Evolutionary conservation across 2,888 invertebrate genomes (phyloP).

Genomic region (Perizoma flavofasciatum): DNA sequence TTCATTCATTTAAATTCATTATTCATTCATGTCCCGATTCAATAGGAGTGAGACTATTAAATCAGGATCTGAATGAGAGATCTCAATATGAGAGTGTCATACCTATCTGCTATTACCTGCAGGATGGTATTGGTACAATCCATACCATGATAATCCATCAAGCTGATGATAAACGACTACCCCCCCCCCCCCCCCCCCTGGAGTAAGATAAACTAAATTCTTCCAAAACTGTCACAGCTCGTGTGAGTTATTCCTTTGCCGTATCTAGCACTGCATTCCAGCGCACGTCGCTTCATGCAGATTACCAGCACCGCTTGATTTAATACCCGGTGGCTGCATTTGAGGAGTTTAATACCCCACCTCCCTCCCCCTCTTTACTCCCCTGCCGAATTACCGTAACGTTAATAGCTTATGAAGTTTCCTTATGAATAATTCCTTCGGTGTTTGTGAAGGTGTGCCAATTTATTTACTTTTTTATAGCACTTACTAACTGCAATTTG

Average conservation of each 20-base stretch:
- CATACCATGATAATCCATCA: too few species aligned
- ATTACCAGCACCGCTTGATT: conserved; percentile 49
- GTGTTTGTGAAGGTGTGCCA: conserved; percentile 2
- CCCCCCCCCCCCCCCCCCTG: too few species aligned
- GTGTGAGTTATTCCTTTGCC: conserved; percentile 9
- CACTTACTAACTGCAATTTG: too few species aligned
- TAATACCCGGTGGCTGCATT: conserved; percentile 40
- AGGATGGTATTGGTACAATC: too few species aligned
- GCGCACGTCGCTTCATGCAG: conserved; percentile 48
- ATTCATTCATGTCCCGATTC: too few species aligned
- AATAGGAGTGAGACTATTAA: too few species aligned
- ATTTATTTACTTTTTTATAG: neutral
- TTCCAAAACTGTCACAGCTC: neutral
- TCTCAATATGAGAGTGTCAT: too few species aligned
- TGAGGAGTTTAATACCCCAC: conserved; percentile 3
- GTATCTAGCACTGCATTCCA: conserved; percentile 6
- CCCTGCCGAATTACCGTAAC: conserved; percentile 6
- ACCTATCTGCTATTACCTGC: too few species aligned
- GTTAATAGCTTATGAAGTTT: conserved; percentile 7
- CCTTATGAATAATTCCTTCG: conserved; percentile 9
- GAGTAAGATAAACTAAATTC: too few species aligned
- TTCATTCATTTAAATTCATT: too few species aligned
- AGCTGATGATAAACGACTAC: too few species aligned
- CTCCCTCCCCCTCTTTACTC: neutral
- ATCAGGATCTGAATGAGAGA: too few species aligned